Conservation (phyloP, 2,797 vertebrate species). For the Zalophus californianus region DNA sequence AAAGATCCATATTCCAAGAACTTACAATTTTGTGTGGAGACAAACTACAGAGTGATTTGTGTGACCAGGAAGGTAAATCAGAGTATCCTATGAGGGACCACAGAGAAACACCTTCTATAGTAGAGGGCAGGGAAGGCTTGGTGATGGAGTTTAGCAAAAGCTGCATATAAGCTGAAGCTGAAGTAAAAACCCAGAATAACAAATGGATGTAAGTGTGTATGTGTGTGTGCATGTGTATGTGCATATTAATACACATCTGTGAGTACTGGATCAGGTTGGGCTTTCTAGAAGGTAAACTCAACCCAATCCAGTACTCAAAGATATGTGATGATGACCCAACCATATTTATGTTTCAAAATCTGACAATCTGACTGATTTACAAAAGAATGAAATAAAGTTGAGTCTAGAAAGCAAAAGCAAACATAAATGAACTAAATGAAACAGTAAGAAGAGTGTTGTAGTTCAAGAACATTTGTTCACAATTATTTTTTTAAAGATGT, state of each 20-base stretch:
- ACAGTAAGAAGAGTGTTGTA: too few species aligned
- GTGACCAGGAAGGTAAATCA: not conserved
- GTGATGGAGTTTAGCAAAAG: not conserved
- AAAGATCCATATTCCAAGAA: fast-evolving
- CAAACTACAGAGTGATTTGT: not conserved
- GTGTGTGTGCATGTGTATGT: not conserved
- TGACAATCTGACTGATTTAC: not conserved
- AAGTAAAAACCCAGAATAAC: not conserved
- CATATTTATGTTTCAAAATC: not conserved
- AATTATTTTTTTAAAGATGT: not conserved
- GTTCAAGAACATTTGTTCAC: not conserved
- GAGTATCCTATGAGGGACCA: not conserved
- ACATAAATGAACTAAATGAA: not conserved
- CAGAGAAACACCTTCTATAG: not conserved
- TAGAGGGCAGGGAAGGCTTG: not conserved
- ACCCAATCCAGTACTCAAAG: not conserved
- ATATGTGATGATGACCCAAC: not conserved
- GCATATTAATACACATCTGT: not conserved
- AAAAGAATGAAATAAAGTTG: not conserved
- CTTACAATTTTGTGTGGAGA: fast-evolving
- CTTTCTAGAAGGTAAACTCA: not conserved
- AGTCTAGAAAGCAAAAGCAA: not conserved
- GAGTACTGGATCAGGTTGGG: not conserved
- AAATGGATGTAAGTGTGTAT: too few species aligned
- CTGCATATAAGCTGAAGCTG: not conserved